Evolutionary conservation across 2,797 vertebrate species (phyloP).

Genomic region (Sebastes itinus): DNA sequence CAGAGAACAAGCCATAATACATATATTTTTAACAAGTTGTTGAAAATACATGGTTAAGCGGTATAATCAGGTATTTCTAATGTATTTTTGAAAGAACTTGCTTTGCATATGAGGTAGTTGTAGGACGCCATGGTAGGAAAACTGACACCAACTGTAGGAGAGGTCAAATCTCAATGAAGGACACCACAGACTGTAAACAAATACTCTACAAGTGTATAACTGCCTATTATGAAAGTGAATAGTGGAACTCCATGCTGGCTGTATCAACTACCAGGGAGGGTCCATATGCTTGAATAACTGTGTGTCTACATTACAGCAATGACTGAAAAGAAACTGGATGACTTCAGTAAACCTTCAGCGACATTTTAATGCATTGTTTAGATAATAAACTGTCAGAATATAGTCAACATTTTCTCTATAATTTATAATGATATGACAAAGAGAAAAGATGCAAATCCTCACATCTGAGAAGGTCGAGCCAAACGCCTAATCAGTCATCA

Average conservation of each 20-base stretch:
- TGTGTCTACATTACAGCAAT: neutral
- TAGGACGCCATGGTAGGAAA: neutral
- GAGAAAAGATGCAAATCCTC: neutral
- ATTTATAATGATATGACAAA: neutral
- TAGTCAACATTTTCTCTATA: neutral
- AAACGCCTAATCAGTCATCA: neutral
- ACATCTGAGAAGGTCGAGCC: neutral
- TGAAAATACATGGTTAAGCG: no score
- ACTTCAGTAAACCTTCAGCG: neutral
- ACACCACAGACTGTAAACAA: constrained; percentile 12
- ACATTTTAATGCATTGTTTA: neutral
- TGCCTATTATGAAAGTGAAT: neutral
- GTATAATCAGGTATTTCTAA: neutral
- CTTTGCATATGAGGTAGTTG: neutral
- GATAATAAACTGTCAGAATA: neutral
- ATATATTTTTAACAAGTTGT: no score
- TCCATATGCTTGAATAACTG: neutral
- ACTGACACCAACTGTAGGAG: neutral
- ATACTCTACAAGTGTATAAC: neutral
- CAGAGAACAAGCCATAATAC: neutral
- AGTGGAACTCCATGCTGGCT: neutral
- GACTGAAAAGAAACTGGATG: neutral
- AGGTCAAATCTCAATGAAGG: neutral
- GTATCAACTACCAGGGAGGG: neutral
- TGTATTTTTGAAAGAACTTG: neutral